phyloP scores from a whole-genome alignment of 2,888 invertebrate genomes.

The Chironomus tentans region DNA sequence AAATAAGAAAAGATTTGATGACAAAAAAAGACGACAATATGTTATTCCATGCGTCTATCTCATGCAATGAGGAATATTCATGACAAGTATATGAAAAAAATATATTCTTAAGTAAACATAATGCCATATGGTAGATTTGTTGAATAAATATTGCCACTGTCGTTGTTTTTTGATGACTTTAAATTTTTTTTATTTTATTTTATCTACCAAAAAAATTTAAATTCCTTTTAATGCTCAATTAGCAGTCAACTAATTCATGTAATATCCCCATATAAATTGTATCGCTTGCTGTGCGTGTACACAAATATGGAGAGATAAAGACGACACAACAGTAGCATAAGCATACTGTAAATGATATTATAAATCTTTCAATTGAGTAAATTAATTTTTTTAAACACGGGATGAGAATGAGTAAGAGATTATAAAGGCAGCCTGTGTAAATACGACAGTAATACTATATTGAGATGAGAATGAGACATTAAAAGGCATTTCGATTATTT shows the following conservation, averaged over 20 bases:
- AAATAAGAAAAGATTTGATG: no score
- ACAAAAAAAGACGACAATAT: neutral
- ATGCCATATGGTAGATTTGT: constrained; percentile 25
- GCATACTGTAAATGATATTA: neutral
- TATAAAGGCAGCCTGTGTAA: neutral
- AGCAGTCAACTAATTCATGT: constrained; percentile 12
- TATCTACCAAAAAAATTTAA: neutral
- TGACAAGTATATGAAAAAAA: neutral
- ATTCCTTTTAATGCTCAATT: constrained; percentile 21
- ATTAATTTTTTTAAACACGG: constrained; percentile 2
- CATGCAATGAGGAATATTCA: neutral
- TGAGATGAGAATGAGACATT: neutral
- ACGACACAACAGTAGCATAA: neutral
- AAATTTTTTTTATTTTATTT: constrained; percentile 1
- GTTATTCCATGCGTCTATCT: neutral
- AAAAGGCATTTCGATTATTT: no score
- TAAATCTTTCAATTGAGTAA: constrained; percentile 24
- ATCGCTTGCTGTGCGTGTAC: neutral
- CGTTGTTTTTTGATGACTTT: neutral
- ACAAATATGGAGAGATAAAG: neutral
- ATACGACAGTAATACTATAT: constrained; percentile 3
- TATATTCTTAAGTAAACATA: constrained; percentile 23
- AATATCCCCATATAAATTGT: neutral
- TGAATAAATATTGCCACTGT: constrained; percentile 18
- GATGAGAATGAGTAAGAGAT: constrained; percentile 3